Evolutionary conservation across 1,140 invertebrate species (phyloP), one percentile per base, ranked within the genome.

Genomic region (Pygmarrhopalites habei): DNA sequence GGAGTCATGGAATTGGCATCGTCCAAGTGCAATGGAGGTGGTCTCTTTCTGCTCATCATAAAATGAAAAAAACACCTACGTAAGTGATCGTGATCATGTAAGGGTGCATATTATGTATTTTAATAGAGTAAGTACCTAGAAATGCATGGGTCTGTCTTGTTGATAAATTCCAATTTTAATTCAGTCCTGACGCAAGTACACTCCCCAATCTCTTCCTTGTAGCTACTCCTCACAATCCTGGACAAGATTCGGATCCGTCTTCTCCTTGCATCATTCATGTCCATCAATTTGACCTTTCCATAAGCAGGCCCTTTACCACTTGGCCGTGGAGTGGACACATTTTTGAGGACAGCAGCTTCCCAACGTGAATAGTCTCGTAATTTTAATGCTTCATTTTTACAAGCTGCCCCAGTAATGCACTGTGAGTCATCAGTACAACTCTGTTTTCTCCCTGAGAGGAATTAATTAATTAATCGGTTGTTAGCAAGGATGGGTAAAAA

Each of bases 141-240:
- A 15, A 55, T 29, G 51, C 51, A 55, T 7, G 46, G 46, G 7
- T 49, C 46, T 7, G 46, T 12, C 29, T 55, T 55, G 5, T 28
- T 55, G 4, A 10, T 7, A 15, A 10, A 15, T 28, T 28, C 25
- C 14, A 29, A 21, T 28, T 28, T 55, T 21, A 55, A 26, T 29
- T 32, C 29, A 10, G 10, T 55, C 14, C 51, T 10, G 14, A 32
- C 17, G 21, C 51, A 55, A 26, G 51, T 29, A 32, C 51, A 55
- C 29, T 55, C 51, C 15, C 51, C 51, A 21, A 55, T 4, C 29
- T 55, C 51, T 23, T 55, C 51, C 51, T 55, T 55, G 29, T 55
- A 55, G 21, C 51, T 55, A 28, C 29, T 21, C 14, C 51, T 21
- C 7, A 55, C 51, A 21, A 55, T 29, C 5, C 51, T 21, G 21